Conservation (phyloP, 2,888 invertebrate species). For the Acronicta alni region DNA sequence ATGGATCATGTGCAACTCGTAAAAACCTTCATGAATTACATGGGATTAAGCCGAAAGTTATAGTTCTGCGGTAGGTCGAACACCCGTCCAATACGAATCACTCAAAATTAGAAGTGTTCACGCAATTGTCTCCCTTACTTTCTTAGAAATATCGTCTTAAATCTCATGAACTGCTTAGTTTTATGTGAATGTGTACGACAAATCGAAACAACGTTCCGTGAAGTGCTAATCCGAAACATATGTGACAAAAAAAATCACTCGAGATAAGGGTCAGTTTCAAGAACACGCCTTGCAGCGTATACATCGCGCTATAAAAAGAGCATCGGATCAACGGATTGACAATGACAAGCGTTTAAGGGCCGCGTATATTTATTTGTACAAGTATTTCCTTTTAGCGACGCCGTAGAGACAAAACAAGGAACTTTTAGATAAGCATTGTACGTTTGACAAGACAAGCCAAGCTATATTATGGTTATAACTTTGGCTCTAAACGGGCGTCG, state of each 20-base stretch:
- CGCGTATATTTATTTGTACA: slow-evolving; percentile 87
- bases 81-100: slow-evolving; percentile 54
- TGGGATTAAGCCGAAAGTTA: slow-evolving; percentile 81
- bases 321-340: slow-evolving; percentile 84
- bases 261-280: slow-evolving; percentile 87
- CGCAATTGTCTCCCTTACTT: slow-evolving; percentile 53
- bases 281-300: slow-evolving; percentile 80
- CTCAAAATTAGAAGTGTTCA: slow-evolving; percentile 49
- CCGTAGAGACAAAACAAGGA: slow-evolving; percentile 81
- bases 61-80: slow-evolving; percentile 85
- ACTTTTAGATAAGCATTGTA: slow-evolving; percentile 85
- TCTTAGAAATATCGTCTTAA: slow-evolving; percentile 51
- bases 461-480: slow-evolving; percentile 83
- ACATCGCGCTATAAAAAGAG: slow-evolving; percentile 83
- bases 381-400: slow-evolving; percentile 87
- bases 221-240: slow-evolving; percentile 87
- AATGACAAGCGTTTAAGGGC: slow-evolving; percentile 87
- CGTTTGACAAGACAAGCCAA: slow-evolving; percentile 68
- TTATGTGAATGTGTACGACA: slow-evolving; percentile 61
- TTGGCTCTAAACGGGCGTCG: slow-evolving; percentile 70
- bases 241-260: slow-evolving; percentile 83
- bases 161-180: slow-evolving; percentile 49
- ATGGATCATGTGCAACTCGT: slow-evolving; percentile 76
- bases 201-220: slow-evolving; percentile 80
- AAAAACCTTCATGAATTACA: slow-evolving; percentile 80